Evolutionary conservation across 2,888 invertebrate genomes (phyloP), one percentile per base, ranked within the genome.

Genomic region (Drosophila greeni): DNA sequence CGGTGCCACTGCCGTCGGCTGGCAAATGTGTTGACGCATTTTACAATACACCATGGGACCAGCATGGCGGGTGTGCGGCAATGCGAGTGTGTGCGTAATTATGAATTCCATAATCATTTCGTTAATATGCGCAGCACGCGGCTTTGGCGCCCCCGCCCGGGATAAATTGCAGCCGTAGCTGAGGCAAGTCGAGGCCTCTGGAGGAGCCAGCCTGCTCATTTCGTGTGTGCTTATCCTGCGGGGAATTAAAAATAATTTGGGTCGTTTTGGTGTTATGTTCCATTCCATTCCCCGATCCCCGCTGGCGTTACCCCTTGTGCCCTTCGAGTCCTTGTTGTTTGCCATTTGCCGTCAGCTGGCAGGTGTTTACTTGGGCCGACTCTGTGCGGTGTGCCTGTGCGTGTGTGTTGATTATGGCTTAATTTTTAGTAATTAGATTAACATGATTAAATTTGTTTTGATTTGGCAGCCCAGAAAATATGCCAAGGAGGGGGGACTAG

Each of bases 31-130:
- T 77, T 80, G 82, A 80, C 81, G 83, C 78, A 82, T 68, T 78
- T 77, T 78, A 82, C 78, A 82, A 82, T 82, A 82, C 81, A 78
- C 81, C 76, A 64, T 67, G 81, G 81, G 74, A 77, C 70, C 66
- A 61, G 54, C 73, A 66, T 59, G 59, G 53, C 16, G 20, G 26
- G 16, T 58, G 52, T 29, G 36, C 18, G 16, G 43, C 48, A 37
- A 47, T 29, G 55, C 75, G 76, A 33, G 39, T 29, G 56, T 45
- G 59, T 60, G 59, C 53, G 59, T 83, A 84, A 84, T 84, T 84
- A 84, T 84, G 82, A 78, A 82, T 81, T 82, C 84, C 80, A 82
- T 82, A 84, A 84, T 83, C 81, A 85, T 84, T 85, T 75, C 75
- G 76, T 84, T 85, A 84, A 85, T 84, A 84, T 84, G 75, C 84